phyloP scores from a whole-genome alignment of 92 coral and sea anemone genomes.

The Metridium senile region DNA sequence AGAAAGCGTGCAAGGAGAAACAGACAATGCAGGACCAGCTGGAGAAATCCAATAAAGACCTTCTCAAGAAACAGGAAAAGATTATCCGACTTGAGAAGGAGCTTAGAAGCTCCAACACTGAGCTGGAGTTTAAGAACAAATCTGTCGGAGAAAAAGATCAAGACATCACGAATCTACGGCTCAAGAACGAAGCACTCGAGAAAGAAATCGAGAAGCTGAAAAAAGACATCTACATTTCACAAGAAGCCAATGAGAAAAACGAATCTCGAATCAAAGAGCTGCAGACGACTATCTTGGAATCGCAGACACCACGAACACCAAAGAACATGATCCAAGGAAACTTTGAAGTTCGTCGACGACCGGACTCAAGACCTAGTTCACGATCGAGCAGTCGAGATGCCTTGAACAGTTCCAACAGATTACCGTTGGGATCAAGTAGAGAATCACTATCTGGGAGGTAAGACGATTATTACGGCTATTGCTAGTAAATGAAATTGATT shows the following conservation, averaged over 20 bases:
- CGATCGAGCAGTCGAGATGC: slow-evolving; percentile 36
- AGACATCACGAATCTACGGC: slow-evolving; percentile 59
- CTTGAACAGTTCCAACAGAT: slow-evolving; percentile 15
- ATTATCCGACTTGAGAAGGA: slow-evolving; percentile 85
- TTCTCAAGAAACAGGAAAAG: slow-evolving; percentile 80
- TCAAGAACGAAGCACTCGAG: slow-evolving; percentile 73
- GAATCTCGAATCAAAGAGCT: slow-evolving; percentile 68
- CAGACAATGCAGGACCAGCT: slow-evolving; percentile 73
- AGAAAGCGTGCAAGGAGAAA: slow-evolving; percentile 66
- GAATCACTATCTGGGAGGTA: slow-evolving; percentile 30
- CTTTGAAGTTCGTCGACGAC: slow-evolving; percentile 67
- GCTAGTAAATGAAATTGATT: no score
- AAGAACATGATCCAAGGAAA: slow-evolving; percentile 61
- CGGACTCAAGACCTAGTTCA: slow-evolving; percentile 30
- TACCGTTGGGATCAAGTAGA: slow-evolving; percentile 25
- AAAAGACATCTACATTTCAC: slow-evolving; percentile 69
- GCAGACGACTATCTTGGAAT: slow-evolving; percentile 38
- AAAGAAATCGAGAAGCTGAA: slow-evolving; percentile 86
- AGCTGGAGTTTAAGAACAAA: slow-evolving; percentile 69
- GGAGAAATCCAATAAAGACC: slow-evolving; percentile 85
- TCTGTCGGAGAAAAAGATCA: slow-evolving; percentile 85
- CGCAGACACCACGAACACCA: slow-evolving; percentile 39
- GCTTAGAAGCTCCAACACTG: slow-evolving; percentile 64
- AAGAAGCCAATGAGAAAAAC: slow-evolving; percentile 68
- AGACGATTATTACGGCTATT: no score